Conservation (phyloP, 2,797 vertebrate species). For the Pelodytes ibericus region DNA sequence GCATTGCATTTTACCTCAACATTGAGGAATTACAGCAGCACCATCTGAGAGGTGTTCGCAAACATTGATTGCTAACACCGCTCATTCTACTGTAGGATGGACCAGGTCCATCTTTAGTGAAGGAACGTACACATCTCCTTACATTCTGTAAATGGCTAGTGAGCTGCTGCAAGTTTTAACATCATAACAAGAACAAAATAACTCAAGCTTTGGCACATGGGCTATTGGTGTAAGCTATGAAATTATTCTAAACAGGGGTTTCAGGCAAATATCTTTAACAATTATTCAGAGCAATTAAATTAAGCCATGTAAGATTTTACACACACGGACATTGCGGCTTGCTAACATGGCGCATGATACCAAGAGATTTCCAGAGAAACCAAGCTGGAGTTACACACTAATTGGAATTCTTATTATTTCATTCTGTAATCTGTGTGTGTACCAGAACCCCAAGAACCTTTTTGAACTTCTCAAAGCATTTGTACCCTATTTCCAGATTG, state of each 20-base stretch:
- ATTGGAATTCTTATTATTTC: slow-evolving; percentile 19
- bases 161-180: not conserved
- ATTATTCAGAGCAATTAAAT: not conserved
- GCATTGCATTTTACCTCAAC: too few relatives aligned
- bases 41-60: too few relatives aligned
- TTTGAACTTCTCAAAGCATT: not conserved
- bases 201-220: too few relatives aligned
- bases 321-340: not conserved
- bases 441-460: not conserved
- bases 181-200: too few relatives aligned
- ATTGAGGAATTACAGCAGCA: too few relatives aligned
- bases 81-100: too few relatives aligned
- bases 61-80: too few relatives aligned
- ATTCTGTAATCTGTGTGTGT: not conserved
- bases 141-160: too few relatives aligned
- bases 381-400: not conserved
- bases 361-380: not conserved
- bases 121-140: too few relatives aligned
- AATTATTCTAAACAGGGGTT: too few relatives aligned
- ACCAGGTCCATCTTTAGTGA: too few relatives aligned
- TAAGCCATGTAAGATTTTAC: not conserved
- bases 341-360: not conserved
- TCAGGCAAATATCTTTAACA: not conserved
- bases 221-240: too few relatives aligned
- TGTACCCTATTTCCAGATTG: not conserved